Base-by-base conservation (phyloP, 2,113 vertebrate genomes). In the Conger conger region DNA sequence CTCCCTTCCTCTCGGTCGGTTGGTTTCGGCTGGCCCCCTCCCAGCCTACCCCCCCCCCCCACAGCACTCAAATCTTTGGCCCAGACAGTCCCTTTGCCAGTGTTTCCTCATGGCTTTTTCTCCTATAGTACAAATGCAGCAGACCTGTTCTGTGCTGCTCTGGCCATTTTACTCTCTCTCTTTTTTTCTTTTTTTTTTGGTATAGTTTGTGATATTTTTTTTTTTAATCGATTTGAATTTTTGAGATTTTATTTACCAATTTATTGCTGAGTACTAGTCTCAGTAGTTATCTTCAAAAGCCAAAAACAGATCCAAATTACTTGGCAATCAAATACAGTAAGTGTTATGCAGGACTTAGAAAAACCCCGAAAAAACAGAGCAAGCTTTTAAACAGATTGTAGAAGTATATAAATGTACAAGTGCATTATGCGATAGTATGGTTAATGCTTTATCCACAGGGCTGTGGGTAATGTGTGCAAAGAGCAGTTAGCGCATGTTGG, bases 261-360 rank as follows among this genome's bases (percentile, higher is more conserved):
- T 38, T 35, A 23, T 57, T 80, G 20, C 37, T 36, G 35, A 33
- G 16, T 30, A 16, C 27, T 35, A 11, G 53, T 63, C 35, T 80
- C 84, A 77, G 37, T 54, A 5, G 18, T 73, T 57, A 36, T 36
- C 23, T 68, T 85, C 23, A 76, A 79, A 79, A 57, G 54, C 83
- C 83, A 84, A 79, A 79, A 60, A 84, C 30, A 33, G 27, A n/a
- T 73, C 68, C 68, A 73, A 73, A 17, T 73, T 18, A 57, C 79
- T 79, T 84, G 57, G 57, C 83, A 84, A 84, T 84, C 83, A 84
- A 11, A 36, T 84, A 50, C 45, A 3, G n/a, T 54, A 84, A 17
- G 50, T 30, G 36, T 45, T 30, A 37, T 23, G 37, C 35, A 38
- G 36, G 11, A 79, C 77, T 27, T 79, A 40, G 27, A 79, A 79